A percentile compares a stretch with the other conserved stretches of the same genome.
Conservation (phyloP, 2,888 invertebrate species). For the Lochmaea capreae region DNA sequence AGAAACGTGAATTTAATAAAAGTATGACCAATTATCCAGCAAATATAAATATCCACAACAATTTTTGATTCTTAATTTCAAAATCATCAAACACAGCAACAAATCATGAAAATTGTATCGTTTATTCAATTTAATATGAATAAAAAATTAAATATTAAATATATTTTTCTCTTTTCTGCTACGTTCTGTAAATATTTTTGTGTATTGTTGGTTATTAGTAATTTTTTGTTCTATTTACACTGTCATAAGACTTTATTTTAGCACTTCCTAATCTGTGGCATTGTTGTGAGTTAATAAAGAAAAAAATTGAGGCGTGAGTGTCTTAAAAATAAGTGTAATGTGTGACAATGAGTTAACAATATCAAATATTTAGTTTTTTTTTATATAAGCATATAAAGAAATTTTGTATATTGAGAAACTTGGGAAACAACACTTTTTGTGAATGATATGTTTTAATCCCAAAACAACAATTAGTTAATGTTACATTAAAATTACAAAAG, state of each 20-base stretch:
- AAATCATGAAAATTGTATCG: too few species aligned
- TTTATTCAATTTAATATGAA: too few species aligned
- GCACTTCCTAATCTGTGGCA: slow-evolving; percentile 26
- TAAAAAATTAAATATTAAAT: too few species aligned
- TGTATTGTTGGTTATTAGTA: background rate
- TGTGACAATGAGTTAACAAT: slow-evolving; percentile 30
- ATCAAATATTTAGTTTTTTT: slow-evolving; percentile 28
- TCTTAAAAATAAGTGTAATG: slow-evolving; percentile 20
- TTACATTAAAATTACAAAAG: too few species aligned
- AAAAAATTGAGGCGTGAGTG: slow-evolving; percentile 26
- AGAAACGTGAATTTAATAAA: background rate
- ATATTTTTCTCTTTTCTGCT: background rate
- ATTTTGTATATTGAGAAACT: slow-evolving; percentile 26
- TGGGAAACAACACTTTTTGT: slow-evolving; percentile 13
- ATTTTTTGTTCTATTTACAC: background rate
- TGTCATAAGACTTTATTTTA: slow-evolving; percentile 17
- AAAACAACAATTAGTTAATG: too few species aligned
- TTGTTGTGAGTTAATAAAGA: slow-evolving; percentile 20
- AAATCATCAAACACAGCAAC: too few species aligned
- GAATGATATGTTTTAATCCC: slow-evolving; percentile 3
- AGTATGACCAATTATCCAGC: background rate
- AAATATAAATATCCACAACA: too few species aligned
- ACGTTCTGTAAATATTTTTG: slow-evolving; percentile 5
- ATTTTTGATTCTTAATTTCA: too few species aligned
- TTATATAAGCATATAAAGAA: background rate